Evolutionary conservation across 2,113 vertebrate species (phyloP), one percentile per base, ranked within the genome.

Genomic region (Apteryx mantelli): DNA sequence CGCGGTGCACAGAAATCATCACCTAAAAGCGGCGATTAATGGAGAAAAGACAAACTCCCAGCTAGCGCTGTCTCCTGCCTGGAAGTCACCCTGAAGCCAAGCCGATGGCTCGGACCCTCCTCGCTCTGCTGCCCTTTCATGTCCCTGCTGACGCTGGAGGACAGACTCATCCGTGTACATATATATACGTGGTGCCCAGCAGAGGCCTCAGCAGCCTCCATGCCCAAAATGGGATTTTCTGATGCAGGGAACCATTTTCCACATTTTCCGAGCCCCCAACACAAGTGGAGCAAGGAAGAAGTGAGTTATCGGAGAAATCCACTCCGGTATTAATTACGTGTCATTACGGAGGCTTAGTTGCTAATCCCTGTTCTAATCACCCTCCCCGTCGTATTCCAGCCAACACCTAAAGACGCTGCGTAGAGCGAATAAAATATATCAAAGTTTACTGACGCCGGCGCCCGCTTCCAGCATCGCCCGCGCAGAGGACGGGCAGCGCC

Each of bases 141-240:
- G 9, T 9, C 52, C 11, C 5, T 10, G 4, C 17, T 36, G 71
- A 64, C 48, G 18, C 53, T 13, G 13, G 2, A 32, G 82, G 82
- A n/a, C 71, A 61, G 52, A 7, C 4, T 11, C 30, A 7, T 32
- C 16, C 7, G 2, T 46, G 2, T 8, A 11, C 24, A 8, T 36
- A 7, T 20, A 11, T 6, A 2, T 0, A 1, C 7, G n/a, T 0
- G 3, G 55, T 10, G 38, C 40, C 58, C 10, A 21, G 32, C 75
- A 66, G 78, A 80, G 44, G 28, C 52, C 76, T 52, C 2, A 0
- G 36, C 36, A 30, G 38, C 79, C 55, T 1, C 0, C 30, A 5
- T 24, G 6, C 38, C 48, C 7, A 1, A 13, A 28, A 10, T 2
- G 30, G 1, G 26, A 11, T 46, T 32, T 68, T 5, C 40, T 7